Conservation (phyloP, 2,113 vertebrate genomes). For the Hypanus sabinus region DNA sequence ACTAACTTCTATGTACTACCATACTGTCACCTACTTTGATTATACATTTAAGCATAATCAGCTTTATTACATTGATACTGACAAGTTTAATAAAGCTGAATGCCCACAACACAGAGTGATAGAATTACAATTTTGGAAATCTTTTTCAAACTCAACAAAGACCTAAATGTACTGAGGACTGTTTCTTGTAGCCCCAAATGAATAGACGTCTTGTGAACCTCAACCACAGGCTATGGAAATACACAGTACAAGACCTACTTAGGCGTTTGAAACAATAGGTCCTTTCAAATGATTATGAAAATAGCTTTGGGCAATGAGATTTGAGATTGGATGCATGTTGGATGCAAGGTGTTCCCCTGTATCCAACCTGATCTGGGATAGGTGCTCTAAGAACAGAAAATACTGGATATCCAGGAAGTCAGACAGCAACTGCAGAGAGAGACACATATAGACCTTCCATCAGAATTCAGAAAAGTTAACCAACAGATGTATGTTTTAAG, state of each 20-base stretch:
- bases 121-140: background rate
- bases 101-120: background rate
- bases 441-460: no score
- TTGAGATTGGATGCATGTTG: background rate
- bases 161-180: background rate
- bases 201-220: background rate
- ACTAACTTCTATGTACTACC: no score
- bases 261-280: background rate
- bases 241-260: background rate
- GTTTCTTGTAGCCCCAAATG: background rate
- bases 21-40: background rate
- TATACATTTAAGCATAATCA: background rate
- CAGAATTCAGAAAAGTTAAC: no score
- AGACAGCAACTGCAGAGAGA: no score
- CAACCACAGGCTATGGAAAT: background rate
- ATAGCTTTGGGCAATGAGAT: no score
- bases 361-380: background rate
- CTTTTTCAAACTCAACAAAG: conserved; percentile 19
- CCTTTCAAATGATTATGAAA: background rate
- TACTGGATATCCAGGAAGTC: no score
- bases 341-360: background rate
- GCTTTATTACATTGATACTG: background rate
- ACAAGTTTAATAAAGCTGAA: background rate
- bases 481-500: no score
- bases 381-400: no score